These are phyloP conservation scores for Genyomyrus donnyi DNA, from an alignment of 2,113 vertebrate species.

Conservation along the genomic window DNA sequence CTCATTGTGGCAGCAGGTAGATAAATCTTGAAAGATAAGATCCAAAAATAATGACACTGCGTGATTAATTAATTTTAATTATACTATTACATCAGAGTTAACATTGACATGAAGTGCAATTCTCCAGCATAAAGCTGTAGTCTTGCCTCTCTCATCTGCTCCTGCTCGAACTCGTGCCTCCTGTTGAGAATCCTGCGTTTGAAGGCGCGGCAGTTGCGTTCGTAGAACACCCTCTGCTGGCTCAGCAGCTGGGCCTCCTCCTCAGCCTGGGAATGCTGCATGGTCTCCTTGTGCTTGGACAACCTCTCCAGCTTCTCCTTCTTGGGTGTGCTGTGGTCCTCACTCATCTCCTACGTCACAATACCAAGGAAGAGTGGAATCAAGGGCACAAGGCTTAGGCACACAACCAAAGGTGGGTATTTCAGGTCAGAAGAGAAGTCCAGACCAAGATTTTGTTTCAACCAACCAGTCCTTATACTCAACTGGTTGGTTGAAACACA, in stretches of 20 bases:
- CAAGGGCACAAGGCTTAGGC: background rate
- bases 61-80: background rate
- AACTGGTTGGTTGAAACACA: background rate
- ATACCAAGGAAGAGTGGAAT: background rate
- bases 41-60: background rate
- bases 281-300: conserved; percentile 98
- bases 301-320: conserved; percentile 97
- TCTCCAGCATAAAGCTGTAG: background rate
- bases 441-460: background rate
- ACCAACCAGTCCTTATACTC: background rate
- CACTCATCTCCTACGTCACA: conserved; percentile 83
- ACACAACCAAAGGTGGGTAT: background rate
- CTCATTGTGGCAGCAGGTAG: background rate
- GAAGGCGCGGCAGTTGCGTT: conserved; percentile 89
- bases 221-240: conserved; percentile 91
- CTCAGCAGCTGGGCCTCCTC: conserved; percentile 92
- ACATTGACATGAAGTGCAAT: background rate
- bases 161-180: conserved; percentile 90
- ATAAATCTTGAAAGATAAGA: background rate
- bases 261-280: conserved; percentile 97
- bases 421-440: background rate
- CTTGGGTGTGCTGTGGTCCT: conserved; percentile 97
- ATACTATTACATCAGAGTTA: background rate
- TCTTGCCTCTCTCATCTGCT: conserved; percentile 89
- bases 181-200: conserved; percentile 87